A percentile compares a stretch with the other conserved stretches of the same genome.
Conservation (phyloP, 2,797 vertebrate genomes). For the Rhadinocentrus ornatus region DNA sequence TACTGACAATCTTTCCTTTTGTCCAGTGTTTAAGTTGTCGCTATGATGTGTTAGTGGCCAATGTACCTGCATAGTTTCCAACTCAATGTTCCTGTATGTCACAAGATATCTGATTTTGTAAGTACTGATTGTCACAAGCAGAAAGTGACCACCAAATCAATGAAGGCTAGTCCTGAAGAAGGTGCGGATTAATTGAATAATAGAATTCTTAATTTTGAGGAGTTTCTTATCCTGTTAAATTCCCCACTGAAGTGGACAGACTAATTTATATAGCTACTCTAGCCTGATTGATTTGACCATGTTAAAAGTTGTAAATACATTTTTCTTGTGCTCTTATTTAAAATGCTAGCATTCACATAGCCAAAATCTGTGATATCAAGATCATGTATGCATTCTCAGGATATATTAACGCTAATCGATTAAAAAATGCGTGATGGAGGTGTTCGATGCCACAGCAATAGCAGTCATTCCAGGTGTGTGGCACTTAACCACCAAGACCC, state of each 20-base stretch:
- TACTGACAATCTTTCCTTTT: slow-evolving; percentile 62
- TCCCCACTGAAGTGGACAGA: background rate
- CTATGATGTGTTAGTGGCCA: background rate
- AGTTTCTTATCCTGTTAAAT: background rate
- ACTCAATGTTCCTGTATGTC: background rate
- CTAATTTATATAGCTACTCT: background rate
- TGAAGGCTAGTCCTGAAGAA: background rate
- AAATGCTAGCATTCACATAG: background rate
- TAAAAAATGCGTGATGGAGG: slow-evolving; percentile 8
- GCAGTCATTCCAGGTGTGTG: slow-evolving; percentile 46
- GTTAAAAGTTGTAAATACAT: background rate
- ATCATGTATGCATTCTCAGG: slow-evolving; percentile 57
- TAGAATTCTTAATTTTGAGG: background rate
- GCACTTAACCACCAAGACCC: slow-evolving; percentile 37
- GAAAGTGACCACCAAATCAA: background rate
- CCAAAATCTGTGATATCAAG: slow-evolving; percentile 9
- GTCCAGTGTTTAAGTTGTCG: slow-evolving; percentile 28
- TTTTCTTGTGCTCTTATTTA: background rate
- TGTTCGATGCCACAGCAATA: slow-evolving; percentile 63
- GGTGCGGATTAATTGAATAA: background rate
- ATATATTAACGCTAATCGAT: slow-evolving; percentile 22
- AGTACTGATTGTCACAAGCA: background rate
- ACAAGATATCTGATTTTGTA: background rate
- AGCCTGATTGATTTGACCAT: background rate
- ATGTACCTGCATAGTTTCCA: background rate